Conservation (phyloP, 2,113 vertebrate genomes). For the Scomber scombrus region DNA sequence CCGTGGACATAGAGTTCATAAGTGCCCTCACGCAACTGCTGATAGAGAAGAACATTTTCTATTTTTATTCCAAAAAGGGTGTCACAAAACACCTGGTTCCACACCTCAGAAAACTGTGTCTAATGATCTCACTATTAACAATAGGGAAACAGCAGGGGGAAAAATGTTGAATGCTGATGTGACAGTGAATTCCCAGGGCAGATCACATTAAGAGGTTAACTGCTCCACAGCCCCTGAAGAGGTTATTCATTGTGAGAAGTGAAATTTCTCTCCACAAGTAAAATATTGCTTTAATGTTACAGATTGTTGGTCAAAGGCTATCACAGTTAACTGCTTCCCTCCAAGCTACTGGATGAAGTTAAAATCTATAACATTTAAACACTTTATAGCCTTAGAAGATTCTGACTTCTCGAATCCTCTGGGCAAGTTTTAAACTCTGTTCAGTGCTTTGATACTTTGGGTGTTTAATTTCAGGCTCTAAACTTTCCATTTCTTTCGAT, state of each 20-base stretch:
- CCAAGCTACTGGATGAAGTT: conserved; percentile 28
- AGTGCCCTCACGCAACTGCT: neutral
- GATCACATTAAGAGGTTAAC: conserved; percentile 18
- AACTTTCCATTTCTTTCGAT: neutral
- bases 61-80: neutral
- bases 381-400: conserved; percentile 20
- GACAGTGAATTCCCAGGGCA: conserved; percentile 3
- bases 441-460: conserved; percentile 6
- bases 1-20: neutral
- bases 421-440: conserved; percentile 18
- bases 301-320: conserved; percentile 48
- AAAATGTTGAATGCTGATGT: neutral
- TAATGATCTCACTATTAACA: conserved; percentile 1
- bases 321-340: conserved; percentile 29
- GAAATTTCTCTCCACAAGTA: conserved; percentile 14
- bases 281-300: conserved; percentile 46
- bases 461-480: conserved; percentile 23
- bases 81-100: neutral
- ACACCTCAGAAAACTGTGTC: neutral
- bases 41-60: neutral
- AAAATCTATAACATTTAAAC: conserved; percentile 45
- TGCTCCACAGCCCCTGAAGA: conserved; percentile 21
- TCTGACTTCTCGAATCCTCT: conserved; percentile 25
- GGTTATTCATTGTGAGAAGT: conserved; percentile 14
- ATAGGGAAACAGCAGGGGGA: neutral